phyloP scores from a whole-genome alignment of 2,797 vertebrate genomes.

The Manis pentadactyla region DNA sequence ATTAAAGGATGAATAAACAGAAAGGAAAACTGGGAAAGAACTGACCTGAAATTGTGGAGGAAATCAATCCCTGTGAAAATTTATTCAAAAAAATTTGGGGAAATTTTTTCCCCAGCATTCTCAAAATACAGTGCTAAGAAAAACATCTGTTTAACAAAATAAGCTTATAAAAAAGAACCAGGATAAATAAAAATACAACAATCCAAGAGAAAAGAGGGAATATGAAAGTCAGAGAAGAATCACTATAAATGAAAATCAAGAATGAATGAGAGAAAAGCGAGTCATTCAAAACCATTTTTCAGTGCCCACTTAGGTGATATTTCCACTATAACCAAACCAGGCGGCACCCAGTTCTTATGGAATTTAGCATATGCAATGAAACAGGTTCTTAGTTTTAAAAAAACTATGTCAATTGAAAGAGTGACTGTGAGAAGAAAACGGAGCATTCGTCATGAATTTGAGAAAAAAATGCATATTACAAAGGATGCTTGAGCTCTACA shows the following conservation, averaged over 20 bases:
- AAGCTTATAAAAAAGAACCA: background rate
- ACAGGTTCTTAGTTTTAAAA: background rate
- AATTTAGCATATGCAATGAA: background rate
- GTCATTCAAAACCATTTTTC: background rate
- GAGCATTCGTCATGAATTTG: background rate
- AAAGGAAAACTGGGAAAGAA: background rate
- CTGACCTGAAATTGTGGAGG: background rate
- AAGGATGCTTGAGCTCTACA: background rate
- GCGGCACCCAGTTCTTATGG: background rate
- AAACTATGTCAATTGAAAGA: background rate
- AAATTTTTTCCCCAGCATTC: background rate
- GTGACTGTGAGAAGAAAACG: slow-evolving; percentile 15
- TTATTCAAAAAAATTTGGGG: background rate
- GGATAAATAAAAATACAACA: slow-evolving; percentile 17
- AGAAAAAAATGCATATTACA: background rate
- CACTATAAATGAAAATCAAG: background rate
- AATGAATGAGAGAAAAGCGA: background rate
- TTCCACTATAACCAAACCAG: background rate
- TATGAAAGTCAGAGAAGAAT: background rate
- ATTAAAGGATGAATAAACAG: background rate
- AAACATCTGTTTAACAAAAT: background rate
- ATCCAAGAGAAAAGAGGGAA: background rate
- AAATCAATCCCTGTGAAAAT: background rate
- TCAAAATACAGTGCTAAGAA: background rate
- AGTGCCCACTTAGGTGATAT: background rate